These are phyloP conservation scores for Echinometra lucunter DNA, from an alignment of 53 echinoderm and acorn worm genomes.

Conservation along the genomic window DNA sequence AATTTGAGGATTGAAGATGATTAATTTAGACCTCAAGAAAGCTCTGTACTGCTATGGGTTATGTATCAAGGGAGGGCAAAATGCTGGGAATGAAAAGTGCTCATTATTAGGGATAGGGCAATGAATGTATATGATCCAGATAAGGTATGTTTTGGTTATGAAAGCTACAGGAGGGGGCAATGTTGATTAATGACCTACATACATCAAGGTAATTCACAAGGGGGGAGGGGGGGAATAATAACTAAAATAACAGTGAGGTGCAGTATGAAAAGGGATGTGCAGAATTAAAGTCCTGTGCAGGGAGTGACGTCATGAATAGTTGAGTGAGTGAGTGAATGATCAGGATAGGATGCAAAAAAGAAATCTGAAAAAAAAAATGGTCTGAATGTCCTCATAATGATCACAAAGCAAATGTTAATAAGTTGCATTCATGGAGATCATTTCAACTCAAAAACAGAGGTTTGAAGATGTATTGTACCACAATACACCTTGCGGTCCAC, in stretches of 20 bases:
- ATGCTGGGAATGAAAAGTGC: not conserved
- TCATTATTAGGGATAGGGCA: not conserved
- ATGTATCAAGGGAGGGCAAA: no score
- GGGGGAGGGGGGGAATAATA: not conserved
- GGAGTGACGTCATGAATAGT: conserved; percentile 30
- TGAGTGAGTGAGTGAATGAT: not conserved
- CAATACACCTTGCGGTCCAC: not conserved
- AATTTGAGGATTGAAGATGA: no score
- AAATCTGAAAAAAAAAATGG: not conserved
- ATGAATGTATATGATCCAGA: not conserved
- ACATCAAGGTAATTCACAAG: not conserved
- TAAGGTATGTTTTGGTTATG: not conserved
- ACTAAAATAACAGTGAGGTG: not conserved
- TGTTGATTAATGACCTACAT: not conserved
- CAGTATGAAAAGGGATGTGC: conserved; percentile 21
- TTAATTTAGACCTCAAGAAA: no score
- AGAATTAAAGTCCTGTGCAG: conserved; percentile 7
- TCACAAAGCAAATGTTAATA: not conserved
- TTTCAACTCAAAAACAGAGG: not conserved
- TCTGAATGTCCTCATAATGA: not conserved
- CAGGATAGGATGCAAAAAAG: not conserved
- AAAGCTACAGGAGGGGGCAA: not conserved
- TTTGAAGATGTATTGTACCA: not conserved
- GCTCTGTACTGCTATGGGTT: no score
- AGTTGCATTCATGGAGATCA: not conserved